Percentiles rank a stretch among this genome's conserved stretches.
These are phyloP conservation scores for Polydrusus cervinus DNA, from an alignment of 2,888 invertebrate genomes.

Conservation along the genomic window DNA sequence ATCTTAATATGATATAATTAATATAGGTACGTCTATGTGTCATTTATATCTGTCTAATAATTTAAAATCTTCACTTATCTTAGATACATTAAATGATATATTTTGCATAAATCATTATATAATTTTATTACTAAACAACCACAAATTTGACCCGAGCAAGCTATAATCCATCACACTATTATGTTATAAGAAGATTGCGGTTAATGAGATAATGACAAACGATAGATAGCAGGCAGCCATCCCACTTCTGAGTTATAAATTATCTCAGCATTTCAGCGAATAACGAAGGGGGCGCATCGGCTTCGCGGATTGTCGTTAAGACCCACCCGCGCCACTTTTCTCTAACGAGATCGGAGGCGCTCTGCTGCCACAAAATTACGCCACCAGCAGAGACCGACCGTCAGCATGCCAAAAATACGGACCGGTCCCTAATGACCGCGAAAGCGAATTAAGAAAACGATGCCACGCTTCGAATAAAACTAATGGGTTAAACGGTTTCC, in stretches of 20 bases:
- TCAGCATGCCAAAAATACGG: slow-evolving; percentile 35
- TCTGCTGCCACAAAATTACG: slow-evolving; percentile 65
- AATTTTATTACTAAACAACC: not conserved
- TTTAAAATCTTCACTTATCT: too few relatives aligned
- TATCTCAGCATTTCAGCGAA: slow-evolving; percentile 55
- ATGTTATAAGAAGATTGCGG: not conserved
- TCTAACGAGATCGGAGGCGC: slow-evolving; percentile 66
- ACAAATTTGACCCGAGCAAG: not conserved
- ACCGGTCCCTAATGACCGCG: slow-evolving; percentile 20
- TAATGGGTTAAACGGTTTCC: slow-evolving; percentile 32
- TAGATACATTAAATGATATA: too few relatives aligned
- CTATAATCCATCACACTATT: not conserved
- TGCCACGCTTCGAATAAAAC: slow-evolving; percentile 27
- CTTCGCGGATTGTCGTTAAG: slow-evolving; percentile 69
- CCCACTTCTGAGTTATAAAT: slow-evolving; percentile 46
- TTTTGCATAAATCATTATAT: too few relatives aligned
- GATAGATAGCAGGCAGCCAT: slow-evolving; percentile 29
- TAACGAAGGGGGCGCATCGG: slow-evolving; percentile 59
- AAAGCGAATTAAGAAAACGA: slow-evolving; percentile 23
- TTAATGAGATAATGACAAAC: slow-evolving; percentile 30
- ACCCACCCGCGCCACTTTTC: slow-evolving; percentile 65
- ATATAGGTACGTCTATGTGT: too few relatives aligned
- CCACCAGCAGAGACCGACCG: slow-evolving; percentile 57
- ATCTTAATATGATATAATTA: too few relatives aligned
- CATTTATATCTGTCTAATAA: too few relatives aligned